Evolutionary conservation across 1,140 invertebrate species (phyloP).

Genomic region (roundworm (Caenorhabditis elegans)): WBcel235 BX284602.5:8610001-8610500

Average conservation of each 20-base stretch:
- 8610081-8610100: neutral
- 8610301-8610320: too few relatives aligned
- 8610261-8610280: too few relatives aligned
- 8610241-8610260: too few relatives aligned
- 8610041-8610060: neutral
- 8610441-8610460: neutral
- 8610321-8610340: too few relatives aligned
- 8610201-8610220: too few relatives aligned
- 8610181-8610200: too few relatives aligned
- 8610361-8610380: neutral
- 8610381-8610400: neutral
- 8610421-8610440: neutral
- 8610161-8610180: too few relatives aligned
- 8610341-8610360: too few relatives aligned
- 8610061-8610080: slow-evolving; percentile 9
- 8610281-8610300: too few relatives aligned
- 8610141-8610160: neutral
- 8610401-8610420: neutral
- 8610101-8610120: neutral
- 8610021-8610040: neutral
- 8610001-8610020: neutral
- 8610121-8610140: neutral
- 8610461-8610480: neutral
- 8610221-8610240: too few relatives aligned
- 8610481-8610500: too few relatives aligned